phyloP scores from a whole-genome alignment of 2,113 vertebrate species.

The Indri indri region DNA sequence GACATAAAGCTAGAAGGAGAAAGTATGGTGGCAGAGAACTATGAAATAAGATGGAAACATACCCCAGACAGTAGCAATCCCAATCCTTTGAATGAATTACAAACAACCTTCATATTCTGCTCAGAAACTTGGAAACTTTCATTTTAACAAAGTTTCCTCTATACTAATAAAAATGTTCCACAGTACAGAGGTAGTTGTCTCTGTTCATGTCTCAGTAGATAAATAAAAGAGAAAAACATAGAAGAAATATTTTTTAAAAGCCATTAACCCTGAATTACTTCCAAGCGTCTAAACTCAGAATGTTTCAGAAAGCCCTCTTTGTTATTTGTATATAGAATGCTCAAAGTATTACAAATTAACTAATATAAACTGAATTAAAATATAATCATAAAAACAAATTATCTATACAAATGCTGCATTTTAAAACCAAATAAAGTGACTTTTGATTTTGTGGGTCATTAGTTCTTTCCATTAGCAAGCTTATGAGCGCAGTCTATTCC shows the following conservation, averaged over 20 bases:
- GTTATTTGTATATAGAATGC: neutral
- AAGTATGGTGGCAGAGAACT: neutral
- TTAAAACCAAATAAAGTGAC: constrained; percentile 3
- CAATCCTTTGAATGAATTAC: neutral
- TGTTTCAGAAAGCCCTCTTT: neutral
- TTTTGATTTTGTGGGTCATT: neutral
- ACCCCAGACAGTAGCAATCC: neutral
- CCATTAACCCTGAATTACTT: constrained; percentile 16
- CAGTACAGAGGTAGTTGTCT: neutral
- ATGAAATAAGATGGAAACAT: constrained; percentile 5
- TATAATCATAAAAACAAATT: constrained; percentile 21
- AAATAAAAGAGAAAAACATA: constrained; percentile 16
- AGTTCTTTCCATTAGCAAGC: neutral
- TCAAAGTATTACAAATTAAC: neutral
- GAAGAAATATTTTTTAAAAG: neutral
- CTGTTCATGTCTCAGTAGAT: neutral
- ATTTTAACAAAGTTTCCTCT: constrained; percentile 48
- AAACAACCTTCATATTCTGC: neutral
- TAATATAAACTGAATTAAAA: neutral
- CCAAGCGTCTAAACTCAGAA: constrained; percentile 2
- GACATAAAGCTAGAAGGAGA: neutral
- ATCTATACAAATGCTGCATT: constrained; percentile 28
- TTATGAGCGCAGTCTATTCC: neutral
- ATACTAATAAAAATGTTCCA: constrained; percentile 31
- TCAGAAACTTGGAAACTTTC: constrained; percentile 10